Base-by-base conservation (phyloP, 2,113 vertebrate genomes). In the Eonycteris spelaea region DNA sequence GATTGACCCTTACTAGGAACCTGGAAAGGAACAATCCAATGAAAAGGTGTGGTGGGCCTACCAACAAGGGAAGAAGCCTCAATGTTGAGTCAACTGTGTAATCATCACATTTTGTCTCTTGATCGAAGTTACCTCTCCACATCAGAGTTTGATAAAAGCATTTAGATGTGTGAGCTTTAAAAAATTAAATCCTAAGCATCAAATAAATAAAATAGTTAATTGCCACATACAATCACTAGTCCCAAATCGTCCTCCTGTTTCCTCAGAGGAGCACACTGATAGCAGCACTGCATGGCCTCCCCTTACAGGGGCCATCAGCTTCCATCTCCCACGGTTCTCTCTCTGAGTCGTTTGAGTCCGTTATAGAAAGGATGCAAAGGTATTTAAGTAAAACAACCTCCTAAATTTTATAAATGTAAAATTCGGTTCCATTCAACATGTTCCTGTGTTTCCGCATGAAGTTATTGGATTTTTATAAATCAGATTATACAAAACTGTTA, bases 301-400 rank as follows among this genome's bases (percentile, higher is more conserved):
- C 35, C 13, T 9, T 9, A 22, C 35, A 83, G 21, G 9, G 1
- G 28, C 19, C 28, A 8, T 5, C 30, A 9, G 10, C 48, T 26
- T 73, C 48, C n/a, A 0, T 48, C 30, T 14, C 30, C 4, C 67
- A 57, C 26, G 3, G 3, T 79, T 74, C 51, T 59, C 51, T 57
- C 48, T 51, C 24, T 67, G 2, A 57, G 33, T 61, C 63, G 70
- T 21, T 53, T 86, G 22, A 86, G 38, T 63, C 51, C 57, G 78
- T 48, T 35, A 57, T 19, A 61, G 68, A 77, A 91, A 63, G 30
- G 16, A 78, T 43, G 13, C 38, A 87, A 75, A 92, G 22, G 26
- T 43, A 82, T 90, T 82, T 57, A 43, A 92, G 84, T 10, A 96
- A 91, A 95, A 94, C 45, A 6, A 22, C 48, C 43, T 92, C 38